These are phyloP conservation scores for Drosophila antonietae DNA, from an alignment of 2,888 invertebrate species.

Conservation along the genomic window DNA sequence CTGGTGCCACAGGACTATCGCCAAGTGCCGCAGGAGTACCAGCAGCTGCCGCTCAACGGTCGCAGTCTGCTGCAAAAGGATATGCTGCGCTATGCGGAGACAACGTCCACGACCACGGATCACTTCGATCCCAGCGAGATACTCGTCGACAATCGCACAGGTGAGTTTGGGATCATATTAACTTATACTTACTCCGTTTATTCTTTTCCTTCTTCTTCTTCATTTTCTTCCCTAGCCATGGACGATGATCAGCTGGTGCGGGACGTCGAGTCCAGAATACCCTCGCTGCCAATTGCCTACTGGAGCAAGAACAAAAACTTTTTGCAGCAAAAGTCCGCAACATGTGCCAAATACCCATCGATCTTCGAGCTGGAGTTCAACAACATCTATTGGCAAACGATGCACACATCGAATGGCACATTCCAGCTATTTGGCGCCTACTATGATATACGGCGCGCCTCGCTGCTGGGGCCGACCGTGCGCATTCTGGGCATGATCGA, in stretches of 20 bases:
- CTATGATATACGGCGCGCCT: slow-evolving; percentile 91
- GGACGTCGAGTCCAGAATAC: slow-evolving; percentile 91
- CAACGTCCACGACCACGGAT: slow-evolving; percentile 85
- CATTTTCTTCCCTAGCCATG: slow-evolving; percentile 72
- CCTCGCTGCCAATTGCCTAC: slow-evolving; percentile 93
- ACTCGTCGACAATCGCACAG: slow-evolving; percentile 84
- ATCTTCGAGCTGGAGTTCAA: slow-evolving; percentile 96
- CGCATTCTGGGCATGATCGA: slow-evolving; percentile 95
- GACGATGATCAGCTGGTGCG: slow-evolving; percentile 90
- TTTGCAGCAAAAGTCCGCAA: slow-evolving; percentile 86
- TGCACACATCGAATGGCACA: slow-evolving; percentile 93
- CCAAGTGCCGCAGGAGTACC: slow-evolving; percentile 82
- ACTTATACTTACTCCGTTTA: not conserved
- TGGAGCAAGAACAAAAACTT: slow-evolving; percentile 92
- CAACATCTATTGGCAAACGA: slow-evolving; percentile 96
- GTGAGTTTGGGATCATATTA: slow-evolving; percentile 57
- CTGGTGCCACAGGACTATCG: slow-evolving; percentile 83
- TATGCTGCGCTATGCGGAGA: slow-evolving; percentile 82
- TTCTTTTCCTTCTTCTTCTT: not conserved
- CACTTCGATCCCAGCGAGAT: slow-evolving; percentile 84
- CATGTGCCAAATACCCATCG: slow-evolving; percentile 93
- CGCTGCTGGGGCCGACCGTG: slow-evolving; percentile 92
- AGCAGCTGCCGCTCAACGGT: slow-evolving; percentile 83
- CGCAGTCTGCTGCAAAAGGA: slow-evolving; percentile 84
- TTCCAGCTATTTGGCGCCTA: slow-evolving; percentile 96